Evolutionary conservation across 2,113 vertebrate species (phyloP), one percentile per base, ranked within the genome.

Genomic region (Paraplagusia blochii): DNA sequence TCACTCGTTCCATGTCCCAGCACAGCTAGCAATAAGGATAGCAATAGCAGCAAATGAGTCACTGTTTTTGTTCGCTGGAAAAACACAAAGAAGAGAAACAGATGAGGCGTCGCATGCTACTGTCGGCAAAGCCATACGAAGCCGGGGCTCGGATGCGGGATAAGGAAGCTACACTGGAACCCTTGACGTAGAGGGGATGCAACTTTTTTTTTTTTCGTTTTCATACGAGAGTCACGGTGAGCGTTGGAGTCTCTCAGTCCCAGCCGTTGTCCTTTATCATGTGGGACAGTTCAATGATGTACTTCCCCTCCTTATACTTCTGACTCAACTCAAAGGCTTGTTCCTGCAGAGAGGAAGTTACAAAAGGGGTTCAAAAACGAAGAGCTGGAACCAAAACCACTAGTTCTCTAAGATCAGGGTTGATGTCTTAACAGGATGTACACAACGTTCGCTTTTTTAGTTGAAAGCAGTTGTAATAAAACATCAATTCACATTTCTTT

Each of bases 261-360:
- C 95, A 98, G 80, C 96, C 95, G 50, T 98, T 99, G 88, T 98
- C 97, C 84, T 98, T 99, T 89, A 98, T 98, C 97, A 99, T 99
- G 92, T 98, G 97, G 81, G 97, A 96, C 76, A 99, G 91, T 90
- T 98, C 96, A 73, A 98, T 99, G 89, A 99, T 98, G 89, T 94
- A 98, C 90, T 98, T 98, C 81, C 96, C 97, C 91, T 98, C 97
- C 91, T 98, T 99, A 91, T 98, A 99, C 90, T 99, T 99, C 91
- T 99, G 96, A 90, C 96, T 98, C 90, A 96, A 92, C 86, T 99
- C 96, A 80, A 98, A 98, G 53, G 97, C 96, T 34, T 98, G 97
- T 87, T 99, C 96, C 96, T 99, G 22, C 8, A 85, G 56, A 76
- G 34, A 15, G 9, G 11, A 42, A 18, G 13, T 10, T 1, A 1